Evolutionary conservation across 2,888 invertebrate genomes (phyloP).

Genomic region (Agonopterix subpropinquella): DNA sequence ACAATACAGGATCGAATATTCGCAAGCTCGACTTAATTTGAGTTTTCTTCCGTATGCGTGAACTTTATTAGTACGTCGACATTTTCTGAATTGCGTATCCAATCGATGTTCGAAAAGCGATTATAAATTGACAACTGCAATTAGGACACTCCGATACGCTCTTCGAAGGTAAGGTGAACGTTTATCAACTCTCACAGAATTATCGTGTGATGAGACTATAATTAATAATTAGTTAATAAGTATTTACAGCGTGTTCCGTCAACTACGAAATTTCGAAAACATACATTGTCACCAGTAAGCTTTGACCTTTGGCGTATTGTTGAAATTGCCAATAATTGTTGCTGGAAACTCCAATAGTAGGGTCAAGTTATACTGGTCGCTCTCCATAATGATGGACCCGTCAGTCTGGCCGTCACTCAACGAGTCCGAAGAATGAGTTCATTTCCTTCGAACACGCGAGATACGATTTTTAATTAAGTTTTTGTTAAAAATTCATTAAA

Average conservation of each 20-base stretch:
- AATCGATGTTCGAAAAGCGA: conserved; percentile 7
- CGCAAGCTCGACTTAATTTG: no score
- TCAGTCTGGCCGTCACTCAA: conserved; percentile 68
- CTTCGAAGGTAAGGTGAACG: conserved; percentile 23
- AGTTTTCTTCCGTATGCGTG: no score
- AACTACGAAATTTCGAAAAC: conserved; percentile 60
- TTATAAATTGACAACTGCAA: conserved; percentile 8
- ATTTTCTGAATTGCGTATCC: neutral
- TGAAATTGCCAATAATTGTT: conserved; percentile 22
- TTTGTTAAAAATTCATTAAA: conserved; percentile 74
- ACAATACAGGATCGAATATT: no score
- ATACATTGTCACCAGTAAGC: conserved; percentile 41
- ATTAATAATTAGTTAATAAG: conserved; percentile 64
- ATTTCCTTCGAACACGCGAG: conserved; percentile 73
- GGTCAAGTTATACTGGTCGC: conserved; percentile 47
- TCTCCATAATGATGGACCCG: conserved; percentile 60
- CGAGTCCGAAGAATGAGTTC: conserved; percentile 70
- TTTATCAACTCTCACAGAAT: conserved; percentile 34
- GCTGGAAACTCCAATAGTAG: conserved; percentile 16
- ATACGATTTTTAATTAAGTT: conserved; percentile 76
- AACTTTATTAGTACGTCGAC: no score
- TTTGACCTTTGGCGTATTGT: conserved; percentile 43
- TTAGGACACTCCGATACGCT: conserved; percentile 19
- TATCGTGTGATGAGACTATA: conserved; percentile 42
- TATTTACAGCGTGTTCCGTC: conserved; percentile 51